Percentiles rank a stretch among this genome's conserved stretches.
Evolutionary conservation across 1,140 invertebrate genomes (phyloP).

Genomic region (Helicoverpa zea): DNA sequence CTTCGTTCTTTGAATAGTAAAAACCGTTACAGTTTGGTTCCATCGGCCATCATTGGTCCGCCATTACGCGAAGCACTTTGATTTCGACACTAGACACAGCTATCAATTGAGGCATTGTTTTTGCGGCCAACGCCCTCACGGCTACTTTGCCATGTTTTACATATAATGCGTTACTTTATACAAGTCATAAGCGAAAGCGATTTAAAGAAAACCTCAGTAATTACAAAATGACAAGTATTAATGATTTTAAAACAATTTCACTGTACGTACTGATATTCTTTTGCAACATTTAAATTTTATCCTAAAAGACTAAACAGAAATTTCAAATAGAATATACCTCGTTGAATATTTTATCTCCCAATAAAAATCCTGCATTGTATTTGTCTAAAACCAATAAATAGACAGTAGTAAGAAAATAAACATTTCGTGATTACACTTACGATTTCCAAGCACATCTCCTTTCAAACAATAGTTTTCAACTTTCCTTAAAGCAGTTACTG

Average conservation of each 20-base stretch:
- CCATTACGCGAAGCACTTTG: conserved; percentile 67
- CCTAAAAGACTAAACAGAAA: too few species aligned
- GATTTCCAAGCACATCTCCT: too few species aligned
- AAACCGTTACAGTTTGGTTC: not conserved
- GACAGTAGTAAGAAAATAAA: too few species aligned
- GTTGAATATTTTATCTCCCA: too few species aligned
- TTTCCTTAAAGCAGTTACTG: not conserved
- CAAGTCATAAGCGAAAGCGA: conserved; percentile 56
- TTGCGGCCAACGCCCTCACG: conserved; percentile 73
- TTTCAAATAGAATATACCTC: too few species aligned
- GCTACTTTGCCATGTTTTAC: conserved; percentile 69
- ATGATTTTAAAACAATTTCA: too few species aligned
- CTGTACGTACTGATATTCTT: too few species aligned
- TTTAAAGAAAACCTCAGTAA: not conserved
- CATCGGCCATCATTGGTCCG: conserved; percentile 49
- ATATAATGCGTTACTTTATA: conserved; percentile 60
- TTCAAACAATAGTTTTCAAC: not conserved
- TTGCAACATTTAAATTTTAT: too few species aligned
- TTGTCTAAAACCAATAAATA: too few species aligned
- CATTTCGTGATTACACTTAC: too few species aligned
- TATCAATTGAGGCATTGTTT: conserved; percentile 83
- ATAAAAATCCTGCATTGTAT: too few species aligned
- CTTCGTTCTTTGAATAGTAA: not conserved
- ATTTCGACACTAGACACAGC: conserved; percentile 73
- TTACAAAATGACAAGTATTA: too few species aligned